A percentile compares a stretch with the other conserved stretches of the same genome.
These are phyloP conservation scores for Orestias chungarensis DNA, from an alignment of 2,797 vertebrate species.

Conservation along the genomic window DNA sequence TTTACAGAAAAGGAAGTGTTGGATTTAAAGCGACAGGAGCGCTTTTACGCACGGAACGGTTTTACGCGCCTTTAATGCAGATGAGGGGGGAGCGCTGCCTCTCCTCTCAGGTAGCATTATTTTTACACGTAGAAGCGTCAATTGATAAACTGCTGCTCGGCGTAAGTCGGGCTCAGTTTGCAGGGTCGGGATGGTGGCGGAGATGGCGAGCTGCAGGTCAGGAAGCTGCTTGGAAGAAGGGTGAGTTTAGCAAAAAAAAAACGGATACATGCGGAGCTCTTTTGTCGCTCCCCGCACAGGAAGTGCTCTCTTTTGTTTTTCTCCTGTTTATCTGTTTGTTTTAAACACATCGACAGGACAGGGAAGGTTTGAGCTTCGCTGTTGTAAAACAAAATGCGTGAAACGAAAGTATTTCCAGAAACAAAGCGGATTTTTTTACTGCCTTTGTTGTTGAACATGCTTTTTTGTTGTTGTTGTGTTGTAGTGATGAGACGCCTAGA, in stretches of 20 bases:
- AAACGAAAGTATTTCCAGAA: not conserved
- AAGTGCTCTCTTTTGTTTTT: conserved; percentile 13
- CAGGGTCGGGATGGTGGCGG: conserved; percentile 70
- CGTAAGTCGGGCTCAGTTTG: not conserved
- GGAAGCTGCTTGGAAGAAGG: conserved; percentile 61
- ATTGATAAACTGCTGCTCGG: not conserved
- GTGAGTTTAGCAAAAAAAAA: conserved; percentile 48
- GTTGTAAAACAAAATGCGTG: not conserved
- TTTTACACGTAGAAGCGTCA: conserved; percentile 7
- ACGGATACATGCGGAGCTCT: not conserved
- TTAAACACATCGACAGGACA: not conserved
- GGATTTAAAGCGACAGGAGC: not conserved
- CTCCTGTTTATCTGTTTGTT: not conserved
- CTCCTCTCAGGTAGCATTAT: conserved; percentile 25
- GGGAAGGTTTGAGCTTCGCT: not conserved
- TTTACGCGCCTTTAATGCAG: conserved; percentile 2
- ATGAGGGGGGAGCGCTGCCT: conserved; percentile 8
- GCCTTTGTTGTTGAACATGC: conserved; percentile 9
- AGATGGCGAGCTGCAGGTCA: conserved; percentile 71
- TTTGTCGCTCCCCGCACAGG: conserved; percentile 9
- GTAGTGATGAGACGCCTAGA: conserved; percentile 35
- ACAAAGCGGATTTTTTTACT: conserved; percentile 17
- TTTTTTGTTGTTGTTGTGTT: conserved; percentile 30
- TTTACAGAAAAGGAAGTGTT: not conserved
- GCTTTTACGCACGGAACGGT: conserved; percentile 7